A percentile compares a stretch with the other conserved stretches of the same genome.
Evolutionary conservation across 2,888 invertebrate species (phyloP).

Genomic region (Latrodectus hesperus): DNA sequence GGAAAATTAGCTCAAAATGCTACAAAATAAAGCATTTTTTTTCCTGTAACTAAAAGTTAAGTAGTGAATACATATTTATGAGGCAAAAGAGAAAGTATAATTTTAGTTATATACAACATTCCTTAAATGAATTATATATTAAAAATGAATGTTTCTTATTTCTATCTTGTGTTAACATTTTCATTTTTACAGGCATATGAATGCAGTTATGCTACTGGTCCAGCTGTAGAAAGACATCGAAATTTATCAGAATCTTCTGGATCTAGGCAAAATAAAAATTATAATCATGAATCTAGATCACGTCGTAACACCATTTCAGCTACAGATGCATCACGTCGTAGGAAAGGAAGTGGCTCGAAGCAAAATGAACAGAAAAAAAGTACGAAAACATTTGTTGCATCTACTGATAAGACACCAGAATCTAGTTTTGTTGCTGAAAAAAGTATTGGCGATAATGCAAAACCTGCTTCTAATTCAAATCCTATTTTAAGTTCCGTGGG

Average conservation of each 20-base stretch:
- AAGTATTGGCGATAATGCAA: slow-evolving; percentile 8
- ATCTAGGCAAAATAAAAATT: slow-evolving; percentile 51
- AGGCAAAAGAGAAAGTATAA: no score
- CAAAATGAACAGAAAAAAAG: slow-evolving; percentile 44
- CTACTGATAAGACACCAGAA: slow-evolving; percentile 6
- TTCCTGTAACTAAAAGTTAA: no score
- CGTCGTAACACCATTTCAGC: slow-evolving; percentile 66
- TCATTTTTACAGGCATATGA: slow-evolving; percentile 55
- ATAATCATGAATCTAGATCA: slow-evolving; percentile 33
- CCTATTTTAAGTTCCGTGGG: slow-evolving; percentile 9
- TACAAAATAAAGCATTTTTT: no score
- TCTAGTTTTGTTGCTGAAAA: slow-evolving; percentile 8
- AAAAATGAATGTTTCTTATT: no score
- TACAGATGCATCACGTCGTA: slow-evolving; percentile 44
- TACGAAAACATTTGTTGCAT: slow-evolving; percentile 7
- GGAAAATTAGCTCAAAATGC: no score
- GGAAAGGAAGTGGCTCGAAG: slow-evolving; percentile 54
- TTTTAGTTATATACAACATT: no score
- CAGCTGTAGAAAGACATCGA: slow-evolving; percentile 57
- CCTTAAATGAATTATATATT: no score
- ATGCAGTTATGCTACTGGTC: slow-evolving; percentile 68
- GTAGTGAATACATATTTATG: no score
- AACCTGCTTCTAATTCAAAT: background rate
- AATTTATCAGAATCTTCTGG: slow-evolving; percentile 67
- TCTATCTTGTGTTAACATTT: background rate